These are phyloP conservation scores for Diarsia mendica DNA, from an alignment of 2,888 invertebrate species.

Conservation along the genomic window DNA sequence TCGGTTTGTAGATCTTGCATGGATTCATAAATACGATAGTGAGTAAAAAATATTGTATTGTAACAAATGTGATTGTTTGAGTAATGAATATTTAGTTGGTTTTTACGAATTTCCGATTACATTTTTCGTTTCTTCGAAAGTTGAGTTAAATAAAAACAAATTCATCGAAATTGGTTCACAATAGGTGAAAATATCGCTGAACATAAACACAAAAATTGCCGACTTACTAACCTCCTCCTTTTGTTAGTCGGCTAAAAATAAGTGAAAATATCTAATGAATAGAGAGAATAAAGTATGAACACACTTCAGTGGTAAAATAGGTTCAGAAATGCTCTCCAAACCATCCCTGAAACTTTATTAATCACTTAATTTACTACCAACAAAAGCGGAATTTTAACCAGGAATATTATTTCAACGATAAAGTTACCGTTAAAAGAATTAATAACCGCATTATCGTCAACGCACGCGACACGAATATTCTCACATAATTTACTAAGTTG, in stretches of 20 bases:
- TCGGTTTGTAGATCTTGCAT: background rate
- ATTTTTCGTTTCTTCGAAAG: no score
- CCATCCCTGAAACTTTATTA: background rate
- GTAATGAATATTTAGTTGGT: no score
- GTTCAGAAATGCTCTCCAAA: background rate
- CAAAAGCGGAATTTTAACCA: background rate
- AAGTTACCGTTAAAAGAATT: slow-evolving; percentile 10
- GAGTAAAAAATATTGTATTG: background rate
- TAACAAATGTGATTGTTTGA: background rate
- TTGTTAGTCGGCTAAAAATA: no score
- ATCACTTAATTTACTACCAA: background rate
- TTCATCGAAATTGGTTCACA: no score
- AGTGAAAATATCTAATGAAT: no score
- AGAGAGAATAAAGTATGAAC: background rate
- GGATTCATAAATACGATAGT: background rate
- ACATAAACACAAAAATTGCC: no score
- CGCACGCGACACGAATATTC: slow-evolving; percentile 19
- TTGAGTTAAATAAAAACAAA: no score
- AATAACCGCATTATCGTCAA: background rate
- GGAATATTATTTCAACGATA: slow-evolving; percentile 3
- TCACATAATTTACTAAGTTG: slow-evolving; percentile 47
- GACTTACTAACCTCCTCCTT: no score
- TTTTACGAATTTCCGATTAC: no score
- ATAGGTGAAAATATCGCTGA: no score
- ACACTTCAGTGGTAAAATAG: background rate